Conservation (phyloP, 2,888 invertebrate species). For the Folsomia candida region DNA sequence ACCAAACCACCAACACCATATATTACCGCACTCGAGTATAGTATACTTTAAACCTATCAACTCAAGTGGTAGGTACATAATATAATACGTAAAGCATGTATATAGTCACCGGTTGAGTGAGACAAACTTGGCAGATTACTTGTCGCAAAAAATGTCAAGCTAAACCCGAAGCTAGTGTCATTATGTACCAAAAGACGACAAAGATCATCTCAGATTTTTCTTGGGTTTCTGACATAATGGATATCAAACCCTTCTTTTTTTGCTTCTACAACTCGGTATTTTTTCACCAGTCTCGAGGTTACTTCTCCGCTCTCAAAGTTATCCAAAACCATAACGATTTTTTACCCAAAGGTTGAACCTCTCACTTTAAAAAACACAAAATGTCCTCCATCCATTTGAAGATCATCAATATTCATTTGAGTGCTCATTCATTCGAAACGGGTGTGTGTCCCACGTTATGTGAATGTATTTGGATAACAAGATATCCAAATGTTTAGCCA, state of each 20-base stretch:
- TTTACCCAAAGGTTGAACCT: neutral
- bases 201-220: neutral
- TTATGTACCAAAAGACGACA: neutral
- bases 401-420: neutral
- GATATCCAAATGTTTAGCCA: neutral
- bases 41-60: no score
- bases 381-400: neutral
- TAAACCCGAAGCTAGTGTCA: neutral
- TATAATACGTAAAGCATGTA: no score
- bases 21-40: no score
- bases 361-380: neutral
- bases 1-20: neutral
- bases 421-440: neutral
- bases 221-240: neutral
- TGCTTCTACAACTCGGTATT: neutral
- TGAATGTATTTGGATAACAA: no score
- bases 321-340: neutral
- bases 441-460: neutral
- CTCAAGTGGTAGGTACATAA: no score
- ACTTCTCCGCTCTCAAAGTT: neutral
- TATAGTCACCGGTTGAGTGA: no score
- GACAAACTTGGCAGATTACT: neutral
- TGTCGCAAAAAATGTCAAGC: neutral
- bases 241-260: neutral
- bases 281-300: neutral